These are phyloP conservation scores for Enteromius viviparus DNA, from an alignment of 2,797 vertebrate species.

Conservation along the genomic window DNA sequence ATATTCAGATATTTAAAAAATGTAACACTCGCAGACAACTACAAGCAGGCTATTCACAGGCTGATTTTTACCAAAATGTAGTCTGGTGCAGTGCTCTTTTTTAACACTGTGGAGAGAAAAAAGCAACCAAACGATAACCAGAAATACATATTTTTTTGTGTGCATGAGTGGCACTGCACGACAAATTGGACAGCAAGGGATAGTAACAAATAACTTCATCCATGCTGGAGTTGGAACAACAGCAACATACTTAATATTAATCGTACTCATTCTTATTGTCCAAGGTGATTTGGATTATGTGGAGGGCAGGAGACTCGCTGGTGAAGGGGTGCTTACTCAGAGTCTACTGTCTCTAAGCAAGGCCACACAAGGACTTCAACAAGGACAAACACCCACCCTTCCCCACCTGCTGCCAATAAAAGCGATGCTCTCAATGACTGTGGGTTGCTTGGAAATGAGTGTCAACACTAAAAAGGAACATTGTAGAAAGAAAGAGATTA, in stretches of 20 bases:
- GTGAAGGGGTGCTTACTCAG: conserved; percentile 3
- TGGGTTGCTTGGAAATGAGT: conserved; percentile 17
- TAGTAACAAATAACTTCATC: not conserved
- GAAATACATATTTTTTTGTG: not conserved
- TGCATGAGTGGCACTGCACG: not conserved
- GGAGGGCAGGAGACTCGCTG: not conserved
- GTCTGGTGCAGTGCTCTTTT: not conserved
- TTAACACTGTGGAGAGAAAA: too few relatives aligned
- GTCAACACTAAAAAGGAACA: not conserved
- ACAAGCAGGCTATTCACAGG: not conserved
- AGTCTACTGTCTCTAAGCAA: not conserved
- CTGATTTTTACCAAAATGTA: not conserved
- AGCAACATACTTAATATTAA: not conserved
- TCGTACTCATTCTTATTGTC: not conserved
- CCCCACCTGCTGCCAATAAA: conserved; percentile 20
- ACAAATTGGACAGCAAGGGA: not conserved
- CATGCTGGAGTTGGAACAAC: not conserved
- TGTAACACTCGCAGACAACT: not conserved
- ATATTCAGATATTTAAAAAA: not conserved
- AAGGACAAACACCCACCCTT: conserved; percentile 1
- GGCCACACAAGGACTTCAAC: conserved; percentile 8
- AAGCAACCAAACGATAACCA: not conserved
- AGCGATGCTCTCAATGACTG: not conserved
- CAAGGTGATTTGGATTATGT: not conserved
- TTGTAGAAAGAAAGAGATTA: conserved; percentile 10